Base-by-base conservation (phyloP, 2,888 invertebrate species). In the Hetaerina titia region DNA sequence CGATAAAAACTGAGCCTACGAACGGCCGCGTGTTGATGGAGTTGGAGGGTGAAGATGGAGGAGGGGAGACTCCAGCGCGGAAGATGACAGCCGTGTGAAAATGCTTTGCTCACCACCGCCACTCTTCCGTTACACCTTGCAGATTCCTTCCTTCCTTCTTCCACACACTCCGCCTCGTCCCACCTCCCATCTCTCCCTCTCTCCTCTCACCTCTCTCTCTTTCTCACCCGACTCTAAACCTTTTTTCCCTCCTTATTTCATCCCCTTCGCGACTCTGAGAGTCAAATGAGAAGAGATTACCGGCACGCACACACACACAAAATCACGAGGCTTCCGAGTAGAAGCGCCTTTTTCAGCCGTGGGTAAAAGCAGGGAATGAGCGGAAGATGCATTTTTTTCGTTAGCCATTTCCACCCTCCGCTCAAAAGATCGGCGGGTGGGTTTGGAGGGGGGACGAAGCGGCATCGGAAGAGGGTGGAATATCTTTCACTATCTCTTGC, bases 261-360 rank as follows among this genome's bases (percentile, higher is more conserved):
- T 89, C 45, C 89, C 89, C n/a, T 58, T 57, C 13, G 0, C 57
- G 57, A 58, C 4, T 57, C 63, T 22, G 13, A 90, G 69, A 5
- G n/a, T 69, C 92, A 92, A 92, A 92, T 92, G 92, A 92, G 92
- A 92, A 92, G 92, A 92, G 92, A 92, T 92, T 74, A 92, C 81
- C 13, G 81, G 81, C 1, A 31, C 81, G 19, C 25, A 81, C 25
- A 15, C 31, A 31, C 69, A 69, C 69, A 11, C 81, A 69, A 69
- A 81, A 31, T 81, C 81, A 81, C 92, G 69, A 69, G 69, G 89
- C 89, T 89, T 13, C 89, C 58, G 89, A 58, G 89, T 7, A 4
- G n/a, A 22, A n/a, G 56, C 58, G n/a, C 89, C 58, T 89, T 81
- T 89, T 58, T 58, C 89, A 89, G 89, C 57, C 89, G 89, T 17